Base-by-base conservation (phyloP, 2,888 invertebrate species). In the Cephus spinipes region DNA sequence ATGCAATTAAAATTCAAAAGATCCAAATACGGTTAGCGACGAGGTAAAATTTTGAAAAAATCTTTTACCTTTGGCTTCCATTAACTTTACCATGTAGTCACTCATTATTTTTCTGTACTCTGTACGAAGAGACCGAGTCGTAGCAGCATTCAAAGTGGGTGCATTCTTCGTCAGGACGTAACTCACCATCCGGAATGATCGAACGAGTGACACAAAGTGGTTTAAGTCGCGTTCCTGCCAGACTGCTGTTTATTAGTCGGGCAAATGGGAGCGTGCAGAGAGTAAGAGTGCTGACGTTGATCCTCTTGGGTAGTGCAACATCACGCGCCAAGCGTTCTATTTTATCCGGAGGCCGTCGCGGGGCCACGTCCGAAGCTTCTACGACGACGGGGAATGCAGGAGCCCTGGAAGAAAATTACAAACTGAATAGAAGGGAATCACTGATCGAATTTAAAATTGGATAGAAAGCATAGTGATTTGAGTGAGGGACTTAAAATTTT, bases 111-210 rank as follows among this genome's bases (percentile, higher is more conserved):
- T 9, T 23, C 6, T 55, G 9, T 23, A 23, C 55, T 23, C 9
- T 55, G 9, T 23, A 9, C 23, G 55, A 9, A 55, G 23, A 23
- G 9, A 55, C 55, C 23, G 6, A 55, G 23, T 23, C 55, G 23
- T 55, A 9, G 23, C 55, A 23, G 23, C 9, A 55, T 55, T 23
- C 55, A 9, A 23, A 55, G 55, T 55, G 55, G 40, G 9, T 55
- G 55, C 55, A 23, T 55, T 23, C 55, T 55, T 55, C 55, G 55
- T 23, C 55, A 55, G 23, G 55, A 23, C 40, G 73, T 73, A 69
- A 73, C 75, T 75, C 75, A n/a, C 75, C 33, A 73, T 30, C n/a
- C 35, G 40, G 77, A 30, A 34, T 33, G 55, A 55, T 55, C 55
- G 55, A 55, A 55, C 55, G 55, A 55, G 55, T 55, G 55, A 55